A percentile compares a stretch with the other conserved stretches of the same genome.
phyloP scores from a whole-genome alignment of 1,140 invertebrate genomes.

The Hylyphantes graminicola region DNA sequence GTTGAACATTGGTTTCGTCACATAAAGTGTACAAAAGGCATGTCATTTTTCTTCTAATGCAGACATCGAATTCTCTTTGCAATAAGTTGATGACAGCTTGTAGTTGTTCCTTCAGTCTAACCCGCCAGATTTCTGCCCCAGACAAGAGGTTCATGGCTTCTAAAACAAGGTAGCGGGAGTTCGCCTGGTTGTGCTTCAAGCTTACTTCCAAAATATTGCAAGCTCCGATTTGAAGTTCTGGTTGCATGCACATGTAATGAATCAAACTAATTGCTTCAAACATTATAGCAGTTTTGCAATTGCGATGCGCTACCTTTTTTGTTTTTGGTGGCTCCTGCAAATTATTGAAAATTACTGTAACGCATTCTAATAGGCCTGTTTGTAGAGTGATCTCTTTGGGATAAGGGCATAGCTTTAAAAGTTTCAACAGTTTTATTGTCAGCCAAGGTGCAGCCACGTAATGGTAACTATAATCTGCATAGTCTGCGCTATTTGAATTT shows the following conservation, averaged over 20 bases:
- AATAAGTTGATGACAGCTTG: slow-evolving; percentile 98
- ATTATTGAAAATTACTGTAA: slow-evolving; percentile 99
- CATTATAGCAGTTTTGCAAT: slow-evolving; percentile 99
- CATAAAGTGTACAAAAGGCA: slow-evolving; percentile 99
- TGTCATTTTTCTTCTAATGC: slow-evolving; percentile 96
- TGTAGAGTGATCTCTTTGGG: slow-evolving; percentile 73
- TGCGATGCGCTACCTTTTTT: slow-evolving; percentile 99
- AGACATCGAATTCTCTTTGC: slow-evolving; percentile 99
- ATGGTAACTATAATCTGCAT: slow-evolving; percentile 99
- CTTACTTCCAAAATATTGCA: slow-evolving; percentile 99
- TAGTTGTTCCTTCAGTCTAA: slow-evolving; percentile 99
- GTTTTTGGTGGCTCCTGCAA: slow-evolving; percentile 99
- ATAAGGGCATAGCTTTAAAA: slow-evolving; percentile 98
- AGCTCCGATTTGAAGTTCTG: slow-evolving; percentile 93
- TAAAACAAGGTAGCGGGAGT: slow-evolving; percentile 95
- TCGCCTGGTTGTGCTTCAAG: slow-evolving; percentile 97
- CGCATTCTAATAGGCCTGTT: slow-evolving; percentile 95
- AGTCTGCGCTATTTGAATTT: slow-evolving; percentile 95
- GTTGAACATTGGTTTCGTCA: slow-evolving; percentile 98
- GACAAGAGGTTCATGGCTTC: slow-evolving; percentile 99
- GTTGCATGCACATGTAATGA: slow-evolving; percentile 96
- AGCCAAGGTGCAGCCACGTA: slow-evolving; percentile 99
- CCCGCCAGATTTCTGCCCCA: slow-evolving; percentile 98
- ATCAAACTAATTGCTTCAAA: slow-evolving; percentile 99
- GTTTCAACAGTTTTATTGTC: slow-evolving; percentile 93